phyloP scores from a whole-genome alignment of 2,113 vertebrate species.

The Pipra filicauda region DNA sequence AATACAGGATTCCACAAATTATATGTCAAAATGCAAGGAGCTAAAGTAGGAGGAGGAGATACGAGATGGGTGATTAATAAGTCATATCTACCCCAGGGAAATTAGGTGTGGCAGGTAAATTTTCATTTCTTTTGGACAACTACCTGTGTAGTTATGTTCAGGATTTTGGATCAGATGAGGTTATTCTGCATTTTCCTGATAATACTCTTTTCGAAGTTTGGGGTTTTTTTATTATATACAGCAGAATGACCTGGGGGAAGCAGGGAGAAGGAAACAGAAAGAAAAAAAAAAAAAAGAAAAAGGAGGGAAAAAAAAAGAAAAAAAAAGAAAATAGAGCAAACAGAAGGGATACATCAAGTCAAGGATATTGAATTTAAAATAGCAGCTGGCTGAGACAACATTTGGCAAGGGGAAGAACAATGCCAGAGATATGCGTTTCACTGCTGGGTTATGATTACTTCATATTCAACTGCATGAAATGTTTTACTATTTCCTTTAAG shows the following conservation, averaged over 20 bases:
- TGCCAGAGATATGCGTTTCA: background rate
- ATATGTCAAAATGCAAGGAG: background rate
- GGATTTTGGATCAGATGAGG: background rate
- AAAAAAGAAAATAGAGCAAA: background rate
- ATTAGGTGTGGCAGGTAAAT: background rate
- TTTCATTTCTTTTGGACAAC: background rate
- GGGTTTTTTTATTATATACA: background rate
- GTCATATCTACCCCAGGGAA: fast-evolving
- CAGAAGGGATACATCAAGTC: background rate
- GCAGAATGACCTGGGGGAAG: background rate
- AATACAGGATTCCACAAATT: background rate
- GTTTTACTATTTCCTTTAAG: background rate
- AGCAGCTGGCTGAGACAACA: background rate
- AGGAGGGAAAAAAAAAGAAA: background rate
- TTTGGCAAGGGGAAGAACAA: background rate
- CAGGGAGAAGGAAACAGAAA: background rate
- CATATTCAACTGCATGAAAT: background rate
- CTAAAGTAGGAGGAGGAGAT: background rate
- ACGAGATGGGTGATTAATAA: background rate
- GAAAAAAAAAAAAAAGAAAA: background rate
- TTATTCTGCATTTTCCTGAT: background rate
- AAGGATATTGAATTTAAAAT: background rate
- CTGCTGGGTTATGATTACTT: background rate
- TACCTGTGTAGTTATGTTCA: background rate
- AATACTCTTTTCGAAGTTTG: background rate